Conservation (phyloP, 2,888 invertebrate species). For the Drosophila subsilvestris region DNA sequence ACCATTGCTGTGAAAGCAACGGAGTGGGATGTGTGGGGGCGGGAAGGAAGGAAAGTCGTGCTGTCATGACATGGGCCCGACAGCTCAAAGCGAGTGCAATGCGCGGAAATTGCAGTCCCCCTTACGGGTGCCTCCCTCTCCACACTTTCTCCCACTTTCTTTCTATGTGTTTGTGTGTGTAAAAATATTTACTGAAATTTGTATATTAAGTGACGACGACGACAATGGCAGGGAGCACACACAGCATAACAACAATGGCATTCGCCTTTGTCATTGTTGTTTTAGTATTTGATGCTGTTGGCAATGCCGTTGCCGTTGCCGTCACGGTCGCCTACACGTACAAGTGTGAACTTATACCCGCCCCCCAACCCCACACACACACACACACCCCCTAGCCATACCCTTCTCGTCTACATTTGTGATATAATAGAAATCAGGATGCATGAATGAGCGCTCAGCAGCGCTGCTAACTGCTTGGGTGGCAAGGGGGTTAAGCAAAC, state of each 20-base stretch:
- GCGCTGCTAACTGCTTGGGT: constrained; percentile 53
- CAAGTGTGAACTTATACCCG: constrained; percentile 35
- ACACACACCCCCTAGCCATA: constrained; percentile 9
- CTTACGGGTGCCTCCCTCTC: not conserved
- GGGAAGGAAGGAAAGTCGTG: constrained; percentile 24
- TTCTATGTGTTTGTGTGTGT: constrained; percentile 21
- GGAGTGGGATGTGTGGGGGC: not conserved
- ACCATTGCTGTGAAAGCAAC: not conserved
- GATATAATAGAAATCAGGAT: constrained; percentile 62
- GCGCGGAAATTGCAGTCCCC: constrained; percentile 65
- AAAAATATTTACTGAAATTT: constrained; percentile 79
- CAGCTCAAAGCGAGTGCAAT: constrained; percentile 50
- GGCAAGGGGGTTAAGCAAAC: constrained; percentile 16
- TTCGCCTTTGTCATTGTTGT: constrained; percentile 43
- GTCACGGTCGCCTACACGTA: constrained; percentile 37
- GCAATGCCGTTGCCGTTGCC: constrained; percentile 38
- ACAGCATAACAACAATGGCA: constrained; percentile 24
- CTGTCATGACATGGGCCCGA: constrained; percentile 43
- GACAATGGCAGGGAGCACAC: constrained; percentile 29
- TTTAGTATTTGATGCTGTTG: constrained; percentile 45
- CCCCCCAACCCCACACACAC: constrained; percentile 10
- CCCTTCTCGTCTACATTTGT: constrained; percentile 12
- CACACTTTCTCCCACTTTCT: constrained; percentile 1
- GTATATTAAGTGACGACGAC: constrained; percentile 75
- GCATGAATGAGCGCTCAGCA: constrained; percentile 63